Evolutionary conservation across 2,888 invertebrate genomes (phyloP).

Genomic region (Druceiella hillmani): DNA sequence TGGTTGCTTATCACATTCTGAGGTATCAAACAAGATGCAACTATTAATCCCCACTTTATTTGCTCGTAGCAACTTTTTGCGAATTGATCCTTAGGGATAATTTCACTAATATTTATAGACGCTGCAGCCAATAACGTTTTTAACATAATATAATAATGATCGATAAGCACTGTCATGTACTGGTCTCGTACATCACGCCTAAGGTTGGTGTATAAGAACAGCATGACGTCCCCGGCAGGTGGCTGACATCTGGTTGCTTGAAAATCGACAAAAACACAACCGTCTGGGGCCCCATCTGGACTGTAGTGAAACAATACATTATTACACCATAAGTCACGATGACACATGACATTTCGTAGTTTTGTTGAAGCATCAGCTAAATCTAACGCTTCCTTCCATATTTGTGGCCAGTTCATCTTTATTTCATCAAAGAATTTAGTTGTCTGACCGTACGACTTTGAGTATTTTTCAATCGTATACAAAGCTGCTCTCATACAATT

Average conservation of each 20-base stretch:
- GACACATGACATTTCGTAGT: slow-evolving; percentile 50
- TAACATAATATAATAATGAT: slow-evolving; percentile 52
- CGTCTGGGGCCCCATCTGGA: slow-evolving; percentile 38
- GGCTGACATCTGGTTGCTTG: slow-evolving; percentile 62
- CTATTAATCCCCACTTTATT: slow-evolving; percentile 50
- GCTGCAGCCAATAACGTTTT: slow-evolving; percentile 35
- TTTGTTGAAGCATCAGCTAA: slow-evolving; percentile 31
- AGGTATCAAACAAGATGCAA: slow-evolving; percentile 49
- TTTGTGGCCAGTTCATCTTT: slow-evolving; percentile 31
- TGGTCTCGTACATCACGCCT: slow-evolving; percentile 42
- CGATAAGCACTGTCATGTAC: slow-evolving; percentile 45
- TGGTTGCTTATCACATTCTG: slow-evolving; percentile 50
- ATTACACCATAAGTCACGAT: slow-evolving; percentile 60
- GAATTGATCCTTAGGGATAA: slow-evolving; percentile 42
- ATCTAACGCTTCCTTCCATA: slow-evolving; percentile 34
- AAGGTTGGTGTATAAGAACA: slow-evolving; percentile 51
- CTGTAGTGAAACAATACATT: slow-evolving; percentile 54
- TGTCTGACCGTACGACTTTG: slow-evolving; percentile 32
- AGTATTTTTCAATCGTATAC: slow-evolving; percentile 33
- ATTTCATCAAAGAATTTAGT: slow-evolving; percentile 27
- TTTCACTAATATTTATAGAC: slow-evolving; percentile 34
- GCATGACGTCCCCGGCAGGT: slow-evolving; percentile 58
- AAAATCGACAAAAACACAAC: slow-evolving; percentile 63
- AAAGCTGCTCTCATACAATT: slow-evolving; percentile 39
- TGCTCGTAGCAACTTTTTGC: slow-evolving; percentile 42